phyloP scores from a whole-genome alignment of 2,113 vertebrate genomes.

The Paraplagusia blochii region DNA sequence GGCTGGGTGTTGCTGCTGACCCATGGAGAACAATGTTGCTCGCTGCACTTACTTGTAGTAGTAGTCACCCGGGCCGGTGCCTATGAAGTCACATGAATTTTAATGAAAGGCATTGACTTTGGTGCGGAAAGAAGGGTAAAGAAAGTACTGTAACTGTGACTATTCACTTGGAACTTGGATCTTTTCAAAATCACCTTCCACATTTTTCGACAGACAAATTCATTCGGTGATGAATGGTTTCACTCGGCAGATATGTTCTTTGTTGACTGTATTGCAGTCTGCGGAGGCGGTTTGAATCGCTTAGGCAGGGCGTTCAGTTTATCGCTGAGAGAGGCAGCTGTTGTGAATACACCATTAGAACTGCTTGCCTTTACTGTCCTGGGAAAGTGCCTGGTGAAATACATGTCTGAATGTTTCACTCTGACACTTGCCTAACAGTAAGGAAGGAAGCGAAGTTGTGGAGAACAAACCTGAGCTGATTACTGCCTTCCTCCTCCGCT shows the following conservation, averaged over 20 bases:
- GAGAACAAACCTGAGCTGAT: slow-evolving; percentile 76
- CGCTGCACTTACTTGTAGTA: neutral
- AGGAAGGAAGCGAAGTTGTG: slow-evolving; percentile 72
- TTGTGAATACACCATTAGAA: slow-evolving; percentile 69
- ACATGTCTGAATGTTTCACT: slow-evolving; percentile 66
- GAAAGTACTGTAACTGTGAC: slow-evolving; percentile 41
- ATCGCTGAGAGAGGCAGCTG: slow-evolving; percentile 63
- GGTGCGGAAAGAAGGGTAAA: slow-evolving; percentile 28
- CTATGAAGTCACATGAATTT: slow-evolving; percentile 43
- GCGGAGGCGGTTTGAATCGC: slow-evolving; percentile 64
- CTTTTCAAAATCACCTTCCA: slow-evolving; percentile 43
- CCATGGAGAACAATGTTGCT: slow-evolving; percentile 32
- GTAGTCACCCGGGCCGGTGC: slow-evolving; percentile 14
- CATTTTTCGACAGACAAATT: slow-evolving; percentile 50
- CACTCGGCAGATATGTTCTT: slow-evolving; percentile 63
- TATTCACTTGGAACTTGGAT: slow-evolving; percentile 60
- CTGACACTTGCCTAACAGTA: slow-evolving; percentile 56
- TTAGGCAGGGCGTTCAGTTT: slow-evolving; percentile 71
- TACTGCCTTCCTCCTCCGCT: slow-evolving; percentile 65
- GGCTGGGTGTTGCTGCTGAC: slow-evolving; percentile 29
- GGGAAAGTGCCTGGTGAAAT: slow-evolving; percentile 64
- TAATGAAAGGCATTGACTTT: slow-evolving; percentile 45
- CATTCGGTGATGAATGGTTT: slow-evolving; percentile 66
- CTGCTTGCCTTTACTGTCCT: slow-evolving; percentile 67
- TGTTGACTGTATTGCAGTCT: slow-evolving; percentile 64